phyloP scores from a whole-genome alignment of 2,888 invertebrate species.

The Calameuta pallipes region DNA sequence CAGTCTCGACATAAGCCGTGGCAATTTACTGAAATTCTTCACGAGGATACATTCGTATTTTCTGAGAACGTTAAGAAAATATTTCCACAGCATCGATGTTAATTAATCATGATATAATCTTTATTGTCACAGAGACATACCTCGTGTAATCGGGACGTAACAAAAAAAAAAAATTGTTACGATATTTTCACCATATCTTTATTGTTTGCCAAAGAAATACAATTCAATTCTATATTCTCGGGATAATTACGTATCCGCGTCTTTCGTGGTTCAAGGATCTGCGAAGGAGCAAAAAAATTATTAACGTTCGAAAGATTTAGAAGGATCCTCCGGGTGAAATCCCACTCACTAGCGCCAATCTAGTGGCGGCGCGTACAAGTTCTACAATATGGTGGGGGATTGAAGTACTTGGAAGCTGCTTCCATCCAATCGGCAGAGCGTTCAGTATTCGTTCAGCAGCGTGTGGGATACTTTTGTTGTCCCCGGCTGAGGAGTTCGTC shows the following conservation, averaged over 20 bases:
- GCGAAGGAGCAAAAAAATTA: neutral
- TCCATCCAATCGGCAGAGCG: neutral
- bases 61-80: neutral
- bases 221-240: neutral
- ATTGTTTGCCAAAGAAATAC: neutral
- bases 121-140: neutral
- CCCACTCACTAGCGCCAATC: slow-evolving; percentile 43
- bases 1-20: neutral
- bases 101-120: neutral
- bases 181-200: neutral
- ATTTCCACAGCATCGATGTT: neutral
- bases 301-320: neutral
- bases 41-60: neutral
- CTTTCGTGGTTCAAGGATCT: neutral
- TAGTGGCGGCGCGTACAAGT: slow-evolving; percentile 32
- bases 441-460: neutral
- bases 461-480: neutral
- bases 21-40: neutral
- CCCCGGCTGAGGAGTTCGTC: neutral
- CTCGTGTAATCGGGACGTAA: neutral
- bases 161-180: neutral
- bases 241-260: neutral
- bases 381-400: neutral
- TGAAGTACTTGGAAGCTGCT: neutral
- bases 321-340: slow-evolving; percentile 16